Base-by-base conservation (phyloP, 2,888 invertebrate species). In the Teleiodes luculella region DNA sequence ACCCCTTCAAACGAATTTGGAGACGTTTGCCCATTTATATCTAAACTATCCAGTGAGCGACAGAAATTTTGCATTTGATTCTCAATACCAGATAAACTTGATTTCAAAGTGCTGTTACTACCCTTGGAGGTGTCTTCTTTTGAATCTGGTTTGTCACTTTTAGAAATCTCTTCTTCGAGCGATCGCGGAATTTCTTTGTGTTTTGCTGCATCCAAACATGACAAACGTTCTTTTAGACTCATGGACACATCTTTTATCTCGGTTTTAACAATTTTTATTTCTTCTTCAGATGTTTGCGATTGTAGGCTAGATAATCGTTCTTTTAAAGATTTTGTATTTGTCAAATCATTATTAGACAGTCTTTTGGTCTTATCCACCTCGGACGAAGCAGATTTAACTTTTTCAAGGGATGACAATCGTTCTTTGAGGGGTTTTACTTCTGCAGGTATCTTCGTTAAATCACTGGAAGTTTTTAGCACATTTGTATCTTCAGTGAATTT, bases 381-480 rank as follows among this genome's bases (percentile, higher is more conserved):
- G 63, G 72, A 65, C 68, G 84, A 61, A 68, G 72, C 67, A 45
- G 74, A 72, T 65, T 83, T 92, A 0, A 83, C 90, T 75, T 92
- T 92, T 76, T 93, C 93, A 45, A 93, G 85, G 55, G 91, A 92
- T 50, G 91, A 91, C 45, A 94, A 74, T 30, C 93, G 91, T 63
- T 93, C 92, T 65, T 92, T 92, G 41, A 93, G 86, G 59, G 92
- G 92, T 62, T 89, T 91, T 41, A 93, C 91, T 71, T 93, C 94
- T 33, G 91, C 86, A 6, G 93, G 91, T 70, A 87, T 69, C 70
- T 87, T 88, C 18, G 75, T 75, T 37, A 92, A 73, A 65, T 91
- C 87, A 59, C 80, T 90, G 41, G 78, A 76, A 60, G 83, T 82
- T 62, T 85, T 89, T 63, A 87, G 90, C 51, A 88, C 74, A 18